Conservation (phyloP, 2,888 invertebrate species). For the Priocnemis perturbator region DNA sequence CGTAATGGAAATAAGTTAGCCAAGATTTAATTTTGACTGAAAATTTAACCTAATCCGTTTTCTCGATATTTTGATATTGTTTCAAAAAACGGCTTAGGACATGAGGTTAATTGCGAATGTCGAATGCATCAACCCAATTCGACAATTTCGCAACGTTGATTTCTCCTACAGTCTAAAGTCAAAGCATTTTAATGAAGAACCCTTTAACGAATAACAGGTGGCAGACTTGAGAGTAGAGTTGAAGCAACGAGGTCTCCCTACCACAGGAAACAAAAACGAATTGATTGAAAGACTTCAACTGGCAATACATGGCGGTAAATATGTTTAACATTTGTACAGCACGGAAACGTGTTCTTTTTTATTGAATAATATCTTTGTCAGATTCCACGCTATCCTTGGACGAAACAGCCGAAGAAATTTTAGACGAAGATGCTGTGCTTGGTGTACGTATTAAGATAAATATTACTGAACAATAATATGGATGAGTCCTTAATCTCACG, state of each 20-base stretch:
- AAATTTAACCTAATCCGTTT: not conserved
- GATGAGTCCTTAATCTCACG: too few relatives aligned
- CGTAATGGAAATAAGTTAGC: not conserved
- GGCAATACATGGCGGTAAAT: slow-evolving; percentile 75
- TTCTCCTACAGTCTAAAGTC: not conserved
- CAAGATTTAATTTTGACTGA: not conserved
- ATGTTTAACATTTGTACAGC: slow-evolving; percentile 23
- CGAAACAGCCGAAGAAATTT: slow-evolving; percentile 76
- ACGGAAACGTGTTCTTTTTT: slow-evolving; percentile 16
- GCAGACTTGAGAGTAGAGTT: slow-evolving; percentile 89
- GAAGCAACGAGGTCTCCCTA: slow-evolving; percentile 85
- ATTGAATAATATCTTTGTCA: slow-evolving; percentile 31
- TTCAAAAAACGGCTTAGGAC: too few relatives aligned
- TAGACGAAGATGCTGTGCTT: slow-evolving; percentile 78
- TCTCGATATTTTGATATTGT: too few relatives aligned
- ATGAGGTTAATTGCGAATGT: not conserved
- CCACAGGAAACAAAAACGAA: slow-evolving; percentile 89
- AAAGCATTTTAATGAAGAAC: slow-evolving; percentile 6
- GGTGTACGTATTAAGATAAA: slow-evolving; percentile 73
- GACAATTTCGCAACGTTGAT: not conserved
- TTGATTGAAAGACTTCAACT: slow-evolving; percentile 86
- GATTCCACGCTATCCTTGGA: slow-evolving; percentile 76
- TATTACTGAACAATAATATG: too few relatives aligned
- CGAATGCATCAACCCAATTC: not conserved
- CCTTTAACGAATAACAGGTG: slow-evolving; percentile 77